Conservation (phyloP, 2,113 vertebrate species). For the Dromaius novaehollandiae region DNA sequence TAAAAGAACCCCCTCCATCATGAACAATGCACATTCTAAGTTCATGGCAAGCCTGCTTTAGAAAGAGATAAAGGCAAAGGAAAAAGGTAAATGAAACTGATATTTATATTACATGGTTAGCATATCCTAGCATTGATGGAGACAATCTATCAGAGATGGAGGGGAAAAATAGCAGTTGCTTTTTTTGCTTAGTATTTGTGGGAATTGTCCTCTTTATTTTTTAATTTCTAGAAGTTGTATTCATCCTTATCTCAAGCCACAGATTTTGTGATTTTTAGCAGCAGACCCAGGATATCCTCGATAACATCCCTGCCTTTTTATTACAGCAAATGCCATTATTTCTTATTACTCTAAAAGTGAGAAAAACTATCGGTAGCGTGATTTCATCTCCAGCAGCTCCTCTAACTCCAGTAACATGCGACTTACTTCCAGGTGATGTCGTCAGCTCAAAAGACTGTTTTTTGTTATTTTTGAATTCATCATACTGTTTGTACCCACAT, state of each 20-base stretch:
- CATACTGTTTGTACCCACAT: neutral
- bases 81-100: slow-evolving; percentile 29
- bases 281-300: neutral
- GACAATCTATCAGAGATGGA: neutral
- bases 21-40: neutral
- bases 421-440: neutral
- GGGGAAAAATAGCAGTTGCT: neutral
- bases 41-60: neutral
- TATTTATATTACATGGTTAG: neutral
- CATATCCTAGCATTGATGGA: neutral
- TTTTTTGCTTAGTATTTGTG: neutral
- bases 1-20: neutral
- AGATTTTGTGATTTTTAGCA: neutral
- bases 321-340: slow-evolving; percentile 4
- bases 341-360: slow-evolving; percentile 5
- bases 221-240: slow-evolving; percentile 7
- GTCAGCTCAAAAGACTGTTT: neutral
- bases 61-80: neutral
- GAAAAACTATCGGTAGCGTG: neutral
- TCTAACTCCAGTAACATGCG: neutral
- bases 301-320: neutral
- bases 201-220: slow-evolving; percentile 2
- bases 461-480: neutral
- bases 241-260: slow-evolving; percentile 1
- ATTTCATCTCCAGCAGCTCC: neutral